A percentile compares a stretch with the other conserved stretches of the same genome.
Conservation (phyloP, 1,140 invertebrate genomes). For the Halyomorpha halys region DNA sequence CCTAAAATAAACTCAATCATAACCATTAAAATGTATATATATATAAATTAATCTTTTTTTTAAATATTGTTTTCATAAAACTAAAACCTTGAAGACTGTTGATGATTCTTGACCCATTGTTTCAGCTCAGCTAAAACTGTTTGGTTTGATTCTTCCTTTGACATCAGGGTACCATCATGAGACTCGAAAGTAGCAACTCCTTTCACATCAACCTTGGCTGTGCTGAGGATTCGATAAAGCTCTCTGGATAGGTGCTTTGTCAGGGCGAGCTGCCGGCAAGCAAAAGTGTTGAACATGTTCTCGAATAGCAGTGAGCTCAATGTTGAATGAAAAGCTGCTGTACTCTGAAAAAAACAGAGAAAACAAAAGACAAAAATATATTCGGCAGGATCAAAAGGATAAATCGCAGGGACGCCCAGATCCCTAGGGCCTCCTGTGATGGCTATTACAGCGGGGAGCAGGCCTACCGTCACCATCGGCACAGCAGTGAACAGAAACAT, state of each 20-base stretch:
- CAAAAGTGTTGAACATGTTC: not conserved
- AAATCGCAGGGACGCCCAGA: too few relatives aligned
- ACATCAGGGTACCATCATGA: not conserved
- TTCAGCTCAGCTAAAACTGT: not conserved
- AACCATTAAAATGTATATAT: too few relatives aligned
- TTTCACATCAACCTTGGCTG: not conserved
- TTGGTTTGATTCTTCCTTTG: not conserved
- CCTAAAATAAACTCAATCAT: too few relatives aligned
- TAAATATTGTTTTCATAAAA: too few relatives aligned
- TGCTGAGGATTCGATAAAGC: not conserved
- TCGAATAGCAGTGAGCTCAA: not conserved
- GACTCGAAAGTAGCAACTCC: not conserved
- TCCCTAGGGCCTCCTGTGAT: too few relatives aligned
- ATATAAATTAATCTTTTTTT: too few relatives aligned
- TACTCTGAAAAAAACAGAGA: too few relatives aligned
- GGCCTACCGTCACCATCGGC: too few relatives aligned
- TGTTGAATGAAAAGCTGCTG: not conserved
- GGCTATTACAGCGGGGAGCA: too few relatives aligned
- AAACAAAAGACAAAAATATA: too few relatives aligned
- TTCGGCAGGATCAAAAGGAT: too few relatives aligned
- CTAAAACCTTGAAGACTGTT: not conserved
- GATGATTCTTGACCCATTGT: constrained; percentile 9
- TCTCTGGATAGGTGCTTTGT: not conserved
- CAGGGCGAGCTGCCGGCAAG: not conserved
- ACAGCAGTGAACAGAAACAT: too few relatives aligned